A percentile compares a stretch with the other conserved stretches of the same genome.
Conservation (phyloP, 1,140 invertebrate species). For the Condylostylus longicornis region DNA sequence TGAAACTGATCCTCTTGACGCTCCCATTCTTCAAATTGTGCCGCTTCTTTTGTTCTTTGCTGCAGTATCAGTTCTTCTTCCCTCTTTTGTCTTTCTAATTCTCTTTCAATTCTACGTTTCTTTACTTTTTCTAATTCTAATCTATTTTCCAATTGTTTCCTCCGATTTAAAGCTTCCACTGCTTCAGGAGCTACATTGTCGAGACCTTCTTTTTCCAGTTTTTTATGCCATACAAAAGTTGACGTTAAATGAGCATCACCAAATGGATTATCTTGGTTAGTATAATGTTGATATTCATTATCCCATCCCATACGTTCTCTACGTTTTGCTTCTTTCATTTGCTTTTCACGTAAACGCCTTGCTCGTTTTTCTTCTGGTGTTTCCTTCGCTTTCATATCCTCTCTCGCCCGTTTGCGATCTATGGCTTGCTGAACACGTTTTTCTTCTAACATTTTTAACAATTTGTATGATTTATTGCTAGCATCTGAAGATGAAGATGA, state of each 20-base stretch:
- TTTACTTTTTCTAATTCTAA: conserved; percentile 83
- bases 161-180: conserved; percentile 67
- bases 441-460: conserved; percentile 55
- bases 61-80: conserved; percentile 78
- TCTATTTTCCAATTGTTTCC: conserved; percentile 83
- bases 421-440: conserved; percentile 48
- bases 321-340: conserved; percentile 74
- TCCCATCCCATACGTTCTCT: conserved; percentile 92
- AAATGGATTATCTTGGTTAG: conserved; percentile 96
- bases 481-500: not conserved
- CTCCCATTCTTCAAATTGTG: conserved; percentile 88
- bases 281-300: conserved; percentile 90
- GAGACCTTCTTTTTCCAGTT: conserved; percentile 87
- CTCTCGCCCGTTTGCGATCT: conserved; percentile 59
- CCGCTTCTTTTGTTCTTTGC: conserved; percentile 86
- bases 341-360: conserved; percentile 75
- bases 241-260: conserved; percentile 86
- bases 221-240: conserved; percentile 95
- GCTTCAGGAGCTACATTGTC: conserved; percentile 63
- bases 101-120: conserved; percentile 74
- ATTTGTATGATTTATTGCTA: conserved; percentile 33
- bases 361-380: conserved; percentile 90
- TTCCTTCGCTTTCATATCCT: conserved; percentile 74
- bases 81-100: conserved; percentile 73
- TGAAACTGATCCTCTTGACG: conserved; percentile 90